Conservation (phyloP, 2,888 invertebrate species). For the Drosophila anomelani region DNA sequence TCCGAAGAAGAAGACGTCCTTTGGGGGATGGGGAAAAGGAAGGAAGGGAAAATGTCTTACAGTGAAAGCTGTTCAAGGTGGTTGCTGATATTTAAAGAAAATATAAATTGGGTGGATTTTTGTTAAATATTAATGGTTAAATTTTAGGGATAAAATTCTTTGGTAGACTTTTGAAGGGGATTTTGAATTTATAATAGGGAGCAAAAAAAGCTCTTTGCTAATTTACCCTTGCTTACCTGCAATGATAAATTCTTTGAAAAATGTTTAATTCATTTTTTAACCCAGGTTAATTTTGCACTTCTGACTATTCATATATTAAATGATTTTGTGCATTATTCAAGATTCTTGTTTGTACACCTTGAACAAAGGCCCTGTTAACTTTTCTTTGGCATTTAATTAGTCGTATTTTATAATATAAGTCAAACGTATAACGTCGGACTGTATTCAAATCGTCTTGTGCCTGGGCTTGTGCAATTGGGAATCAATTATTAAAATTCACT, state of each 20-base stretch:
- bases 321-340: not conserved
- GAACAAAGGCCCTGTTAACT: not conserved
- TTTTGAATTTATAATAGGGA: not conserved
- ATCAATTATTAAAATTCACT: conserved; percentile 43
- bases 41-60: conserved; percentile 7
- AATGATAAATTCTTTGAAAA: not conserved
- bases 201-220: no score
- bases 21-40: not conserved
- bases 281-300: not conserved
- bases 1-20: conserved; percentile 1
- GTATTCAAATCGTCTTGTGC: not conserved
- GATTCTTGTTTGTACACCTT: not conserved
- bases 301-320: not conserved
- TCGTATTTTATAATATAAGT: not conserved
- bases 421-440: not conserved
- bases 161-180: not conserved
- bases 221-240: not conserved
- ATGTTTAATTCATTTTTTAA: not conserved
- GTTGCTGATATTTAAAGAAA: no score
- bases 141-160: not conserved
- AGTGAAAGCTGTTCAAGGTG: not conserved
- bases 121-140: not conserved
- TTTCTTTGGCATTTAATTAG: not conserved
- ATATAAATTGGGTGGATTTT: not conserved
- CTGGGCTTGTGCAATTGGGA: conserved; percentile 23